phyloP scores from a whole-genome alignment of 2,113 vertebrate genomes.

The Ailurus styani region DNA sequence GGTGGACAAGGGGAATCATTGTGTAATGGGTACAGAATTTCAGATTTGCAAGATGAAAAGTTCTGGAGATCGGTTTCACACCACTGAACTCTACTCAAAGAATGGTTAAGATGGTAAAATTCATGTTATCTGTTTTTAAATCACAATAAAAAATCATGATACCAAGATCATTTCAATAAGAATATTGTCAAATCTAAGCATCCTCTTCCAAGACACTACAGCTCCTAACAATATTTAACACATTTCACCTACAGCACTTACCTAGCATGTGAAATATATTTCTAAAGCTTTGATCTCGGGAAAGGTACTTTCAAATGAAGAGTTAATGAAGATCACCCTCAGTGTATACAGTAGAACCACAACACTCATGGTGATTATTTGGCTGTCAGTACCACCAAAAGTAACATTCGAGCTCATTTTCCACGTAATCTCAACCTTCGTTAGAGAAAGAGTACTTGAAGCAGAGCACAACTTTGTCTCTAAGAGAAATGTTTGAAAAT shows the following conservation, averaged over 20 bases:
- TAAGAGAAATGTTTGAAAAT: background rate
- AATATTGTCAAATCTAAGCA: background rate
- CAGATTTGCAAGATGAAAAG: background rate
- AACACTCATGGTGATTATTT: background rate
- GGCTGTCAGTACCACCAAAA: background rate
- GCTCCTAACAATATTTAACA: background rate
- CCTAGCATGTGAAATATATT: background rate
- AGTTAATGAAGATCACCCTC: background rate
- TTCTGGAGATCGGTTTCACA: background rate
- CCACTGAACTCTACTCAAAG: background rate
- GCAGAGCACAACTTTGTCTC: background rate
- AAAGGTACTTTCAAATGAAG: constrained; percentile 28
- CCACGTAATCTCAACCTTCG: background rate
- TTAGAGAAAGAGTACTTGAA: background rate
- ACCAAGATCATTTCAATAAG: background rate
- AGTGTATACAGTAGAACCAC: background rate
- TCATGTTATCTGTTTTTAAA: background rate
- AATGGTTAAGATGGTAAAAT: background rate
- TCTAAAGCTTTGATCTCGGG: constrained; percentile 1
- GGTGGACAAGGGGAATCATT: background rate
- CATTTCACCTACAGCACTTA: background rate
- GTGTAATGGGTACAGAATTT: background rate
- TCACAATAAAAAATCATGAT: background rate
- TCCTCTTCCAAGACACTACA: background rate
- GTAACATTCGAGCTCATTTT: background rate